Base-by-base conservation (phyloP, 2,797 vertebrate species). In the Enteromius thamalakanensis region DNA sequence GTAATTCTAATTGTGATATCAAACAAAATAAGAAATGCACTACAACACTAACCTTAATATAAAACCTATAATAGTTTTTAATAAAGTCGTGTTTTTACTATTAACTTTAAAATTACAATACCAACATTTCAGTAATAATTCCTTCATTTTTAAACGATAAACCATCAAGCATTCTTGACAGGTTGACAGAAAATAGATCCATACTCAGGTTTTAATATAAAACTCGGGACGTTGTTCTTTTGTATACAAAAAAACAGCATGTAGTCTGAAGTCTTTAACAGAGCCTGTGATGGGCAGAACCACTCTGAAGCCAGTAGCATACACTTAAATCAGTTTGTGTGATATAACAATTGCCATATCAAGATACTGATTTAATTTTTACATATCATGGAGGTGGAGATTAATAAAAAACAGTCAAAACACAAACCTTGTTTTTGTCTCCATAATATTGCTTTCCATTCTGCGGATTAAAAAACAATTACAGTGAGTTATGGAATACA, bases 361-460 rank as follows among this genome's bases (percentile, higher is more conserved):
- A 0, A 64, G n/a, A 64, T 64, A 8, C 1, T 1, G 5, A 62
- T 62, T 29, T 62, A 6, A 29, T 7, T 60, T 26, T 14, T 11
- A 60, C 11, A 60, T 14, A 60, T 60, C 8, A 14, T 60, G 60
- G 1, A 17, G 6, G 29, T 17, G 26, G 26, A 64, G 26, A 64
- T 64, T 0, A 64, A 64, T 17, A 62, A 64, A 64, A 32, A 26
- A 26, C 0, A 29, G 14, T 29, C 6, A 9, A 42, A 6, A 67
- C 70, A 14, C 92, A 82, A 80, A 96, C 95, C 95, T 94, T 92
- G 91, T 88, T 90, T 91, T 89, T 94, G 95, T 90, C 91, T 92
- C 90, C 92, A 93, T 86, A 91, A 93, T 49, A 91, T 87, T 65
- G 86, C 87, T 60, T 93, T 94, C 95, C 95, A 96, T 87, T 96